Evolutionary conservation across 2,113 vertebrate genomes (phyloP).

Genomic region (Nothobranchius furzeri): DNA sequence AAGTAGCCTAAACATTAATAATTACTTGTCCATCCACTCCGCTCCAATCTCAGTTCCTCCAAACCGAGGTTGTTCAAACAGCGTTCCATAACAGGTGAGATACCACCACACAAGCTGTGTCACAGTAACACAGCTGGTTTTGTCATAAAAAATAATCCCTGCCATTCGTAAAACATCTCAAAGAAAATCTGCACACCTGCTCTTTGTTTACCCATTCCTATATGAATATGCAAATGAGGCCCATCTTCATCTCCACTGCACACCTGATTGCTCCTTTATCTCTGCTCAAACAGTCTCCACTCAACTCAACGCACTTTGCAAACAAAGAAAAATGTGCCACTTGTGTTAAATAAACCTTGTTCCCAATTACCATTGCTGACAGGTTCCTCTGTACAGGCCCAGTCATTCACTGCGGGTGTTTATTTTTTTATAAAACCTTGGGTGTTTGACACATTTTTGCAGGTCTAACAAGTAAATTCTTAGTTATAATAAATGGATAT

Average conservation of each 20-base stretch:
- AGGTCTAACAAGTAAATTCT: too few relatives aligned
- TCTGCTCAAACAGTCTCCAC: background rate
- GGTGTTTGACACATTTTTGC: too few relatives aligned
- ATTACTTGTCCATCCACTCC: too few relatives aligned
- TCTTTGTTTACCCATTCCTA: background rate
- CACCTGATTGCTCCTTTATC: background rate
- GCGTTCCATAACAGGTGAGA: too few relatives aligned
- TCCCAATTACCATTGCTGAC: background rate
- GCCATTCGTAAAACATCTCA: background rate
- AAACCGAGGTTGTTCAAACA: too few relatives aligned
- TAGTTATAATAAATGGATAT: too few relatives aligned
- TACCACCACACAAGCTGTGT: too few relatives aligned
- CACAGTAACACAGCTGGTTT: too few relatives aligned
- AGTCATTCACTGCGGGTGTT: background rate
- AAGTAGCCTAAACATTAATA: too few relatives aligned
- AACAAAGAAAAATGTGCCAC: slow-evolving; percentile 2
- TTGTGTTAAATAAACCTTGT: background rate
- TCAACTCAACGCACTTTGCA: background rate
- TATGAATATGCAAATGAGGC: background rate
- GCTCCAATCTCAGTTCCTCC: too few relatives aligned
- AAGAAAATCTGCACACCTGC: background rate
- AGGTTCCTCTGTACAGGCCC: background rate
- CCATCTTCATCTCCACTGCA: background rate
- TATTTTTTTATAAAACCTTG: background rate
- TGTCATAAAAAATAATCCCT: background rate